Conservation (phyloP, 2,888 invertebrate species). For the Zele albiditarsus region DNA sequence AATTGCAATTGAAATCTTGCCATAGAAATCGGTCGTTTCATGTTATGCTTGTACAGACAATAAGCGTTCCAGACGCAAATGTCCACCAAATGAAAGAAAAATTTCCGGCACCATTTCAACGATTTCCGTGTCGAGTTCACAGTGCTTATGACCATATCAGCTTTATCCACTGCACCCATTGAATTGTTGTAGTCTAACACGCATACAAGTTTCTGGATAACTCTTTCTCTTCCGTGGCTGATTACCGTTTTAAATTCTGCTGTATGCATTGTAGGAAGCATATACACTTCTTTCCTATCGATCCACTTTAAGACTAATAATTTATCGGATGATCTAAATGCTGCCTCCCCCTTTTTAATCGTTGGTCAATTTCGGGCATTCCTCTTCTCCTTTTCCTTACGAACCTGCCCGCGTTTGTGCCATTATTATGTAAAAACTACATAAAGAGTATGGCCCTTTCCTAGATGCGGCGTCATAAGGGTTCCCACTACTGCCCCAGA, state of each 20-base stretch:
- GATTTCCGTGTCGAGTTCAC: slow-evolving; percentile 10
- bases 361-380: background rate
- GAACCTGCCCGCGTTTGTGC: too few species aligned
- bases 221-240: too few species aligned
- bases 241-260: slow-evolving; percentile 11
- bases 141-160: slow-evolving; percentile 29
- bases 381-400: slow-evolving; percentile 6
- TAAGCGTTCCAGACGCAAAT: slow-evolving; percentile 28
- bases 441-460: too few species aligned
- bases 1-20: too few species aligned
- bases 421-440: too few species aligned
- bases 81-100: slow-evolving; percentile 22
- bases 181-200: background rate
- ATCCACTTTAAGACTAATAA: slow-evolving; percentile 2
- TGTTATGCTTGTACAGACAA: slow-evolving; percentile 20
- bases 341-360: slow-evolving; percentile 16
- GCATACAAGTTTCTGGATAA: too few species aligned
- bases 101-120: slow-evolving; percentile 23
- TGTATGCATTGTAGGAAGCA: slow-evolving; percentile 6
- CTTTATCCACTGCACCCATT: slow-evolving; percentile 21
- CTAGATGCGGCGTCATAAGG: background rate
- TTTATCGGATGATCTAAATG: background rate
- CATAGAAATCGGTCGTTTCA: slow-evolving; percentile 7
- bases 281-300: slow-evolving; percentile 14
- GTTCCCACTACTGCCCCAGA: slow-evolving; percentile 9